phyloP scores from a whole-genome alignment of 2,888 invertebrate genomes.

The Podabrus alpinus region DNA sequence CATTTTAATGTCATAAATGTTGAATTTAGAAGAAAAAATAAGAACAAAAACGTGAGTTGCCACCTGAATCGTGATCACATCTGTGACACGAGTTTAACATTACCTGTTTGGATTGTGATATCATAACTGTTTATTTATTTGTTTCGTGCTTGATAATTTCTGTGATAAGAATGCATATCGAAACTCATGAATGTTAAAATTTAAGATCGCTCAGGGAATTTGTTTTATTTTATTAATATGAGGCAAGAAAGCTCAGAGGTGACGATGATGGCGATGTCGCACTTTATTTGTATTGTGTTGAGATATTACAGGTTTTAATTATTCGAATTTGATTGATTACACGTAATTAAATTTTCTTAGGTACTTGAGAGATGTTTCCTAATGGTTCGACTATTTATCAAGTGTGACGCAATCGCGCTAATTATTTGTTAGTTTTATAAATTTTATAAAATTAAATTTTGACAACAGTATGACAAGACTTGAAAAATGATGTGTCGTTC shows the following conservation, averaged over 20 bases:
- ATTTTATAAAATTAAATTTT: not conserved
- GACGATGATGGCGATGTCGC: not conserved
- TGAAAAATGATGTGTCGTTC: not conserved
- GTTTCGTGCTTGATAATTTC: constrained; percentile 35
- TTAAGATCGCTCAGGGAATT: constrained; percentile 2
- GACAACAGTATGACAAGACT: not conserved
- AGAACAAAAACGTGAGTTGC: constrained; percentile 37
- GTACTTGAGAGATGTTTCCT: not conserved
- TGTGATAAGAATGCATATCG: constrained; percentile 22
- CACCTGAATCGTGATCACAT: constrained; percentile 43
- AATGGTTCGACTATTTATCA: not conserved
- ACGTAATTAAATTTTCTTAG: not conserved
- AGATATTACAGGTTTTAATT: not conserved
- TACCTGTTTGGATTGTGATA: constrained; percentile 42
- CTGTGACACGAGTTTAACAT: constrained; percentile 44
- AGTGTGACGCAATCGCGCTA: not conserved
- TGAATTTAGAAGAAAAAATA: constrained; percentile 32
- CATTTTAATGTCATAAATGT: constrained; percentile 7
- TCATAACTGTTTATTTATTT: constrained; percentile 43
- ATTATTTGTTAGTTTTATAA: not conserved
- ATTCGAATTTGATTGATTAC: not conserved
- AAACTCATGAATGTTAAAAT: constrained; percentile 24
- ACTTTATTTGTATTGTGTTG: not conserved
- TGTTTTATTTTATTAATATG: not conserved
- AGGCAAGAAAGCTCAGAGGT: not conserved